Evolutionary conservation across 2,113 vertebrate species (phyloP).

Genomic region (Lepidothrix coronata): DNA sequence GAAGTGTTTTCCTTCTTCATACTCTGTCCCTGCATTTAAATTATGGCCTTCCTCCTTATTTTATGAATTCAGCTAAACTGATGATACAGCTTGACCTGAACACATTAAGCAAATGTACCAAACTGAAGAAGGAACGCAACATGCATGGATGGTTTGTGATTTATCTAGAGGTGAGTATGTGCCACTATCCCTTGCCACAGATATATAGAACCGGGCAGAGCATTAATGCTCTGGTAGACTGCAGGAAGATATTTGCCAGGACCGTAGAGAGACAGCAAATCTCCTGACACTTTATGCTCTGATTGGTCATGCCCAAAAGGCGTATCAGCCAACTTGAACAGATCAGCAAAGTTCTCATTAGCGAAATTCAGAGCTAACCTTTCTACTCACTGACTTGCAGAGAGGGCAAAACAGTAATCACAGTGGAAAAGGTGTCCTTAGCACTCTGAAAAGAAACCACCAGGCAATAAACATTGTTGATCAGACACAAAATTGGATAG

Average conservation of each 20-base stretch:
- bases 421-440: conserved; percentile 23
- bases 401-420: conserved; percentile 34
- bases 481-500: neutral
- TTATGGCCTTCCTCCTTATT: neutral
- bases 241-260: neutral
- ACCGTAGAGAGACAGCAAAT: conserved; percentile 14
- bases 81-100: neutral
- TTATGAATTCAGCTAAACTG: neutral
- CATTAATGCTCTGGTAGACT: neutral
- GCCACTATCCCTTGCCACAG: neutral
- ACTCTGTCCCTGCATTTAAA: neutral
- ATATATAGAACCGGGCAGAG: neutral
- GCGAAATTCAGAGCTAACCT: conserved; percentile 27
- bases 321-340: conserved; percentile 19
- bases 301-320: conserved; percentile 47
- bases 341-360: conserved; percentile 63
- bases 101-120: neutral
- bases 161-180: neutral
- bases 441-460: neutral
- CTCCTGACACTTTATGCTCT: conserved; percentile 31
- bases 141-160: neutral
- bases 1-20: neutral
- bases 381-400: neutral
- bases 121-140: neutral
- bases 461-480: neutral